Percentiles rank a stretch among this genome's conserved stretches.
Evolutionary conservation across 2,888 invertebrate species (phyloP).

Genomic region (Megastigmus dorsalis): DNA sequence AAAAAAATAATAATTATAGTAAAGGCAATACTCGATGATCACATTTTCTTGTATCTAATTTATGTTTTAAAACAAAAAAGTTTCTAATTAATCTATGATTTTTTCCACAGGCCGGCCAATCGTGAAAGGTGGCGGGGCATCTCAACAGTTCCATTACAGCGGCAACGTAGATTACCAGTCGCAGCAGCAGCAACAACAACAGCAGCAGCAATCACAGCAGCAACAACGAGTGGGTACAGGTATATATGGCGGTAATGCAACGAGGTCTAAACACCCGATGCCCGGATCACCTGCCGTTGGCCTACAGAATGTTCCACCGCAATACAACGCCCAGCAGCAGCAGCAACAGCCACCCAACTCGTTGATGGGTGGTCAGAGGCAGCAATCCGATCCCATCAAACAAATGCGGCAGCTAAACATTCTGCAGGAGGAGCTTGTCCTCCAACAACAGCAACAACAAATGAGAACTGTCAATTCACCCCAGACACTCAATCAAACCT

Average conservation of each 20-base stretch:
- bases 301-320: conserved; percentile 17
- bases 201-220: conserved; percentile 70
- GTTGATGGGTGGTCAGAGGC: conserved; percentile 6
- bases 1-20: background rate
- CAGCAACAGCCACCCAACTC: conserved; percentile 11
- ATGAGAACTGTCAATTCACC: conserved; percentile 27
- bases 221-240: conserved; percentile 63
- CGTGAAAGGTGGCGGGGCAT: conserved; percentile 75
- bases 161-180: conserved; percentile 51
- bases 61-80: background rate
- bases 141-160: conserved; percentile 33
- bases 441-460: conserved; percentile 44
- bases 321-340: conserved; percentile 28
- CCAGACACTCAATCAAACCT: conserved; percentile 34
- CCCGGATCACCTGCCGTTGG: conserved; percentile 40
- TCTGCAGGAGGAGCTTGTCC: conserved; percentile 36
- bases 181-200: conserved; percentile 72
- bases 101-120: conserved; percentile 76
- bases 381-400: conserved; percentile 38
- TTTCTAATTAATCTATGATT: background rate
- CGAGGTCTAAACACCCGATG: conserved; percentile 71
- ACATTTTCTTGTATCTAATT: too few species aligned
- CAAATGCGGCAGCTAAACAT: conserved; percentile 41
- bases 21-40: too few species aligned
- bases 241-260: conserved; percentile 65